Base-by-base conservation (phyloP, 1,140 invertebrate species). In the Parapsyche elsis region DNA sequence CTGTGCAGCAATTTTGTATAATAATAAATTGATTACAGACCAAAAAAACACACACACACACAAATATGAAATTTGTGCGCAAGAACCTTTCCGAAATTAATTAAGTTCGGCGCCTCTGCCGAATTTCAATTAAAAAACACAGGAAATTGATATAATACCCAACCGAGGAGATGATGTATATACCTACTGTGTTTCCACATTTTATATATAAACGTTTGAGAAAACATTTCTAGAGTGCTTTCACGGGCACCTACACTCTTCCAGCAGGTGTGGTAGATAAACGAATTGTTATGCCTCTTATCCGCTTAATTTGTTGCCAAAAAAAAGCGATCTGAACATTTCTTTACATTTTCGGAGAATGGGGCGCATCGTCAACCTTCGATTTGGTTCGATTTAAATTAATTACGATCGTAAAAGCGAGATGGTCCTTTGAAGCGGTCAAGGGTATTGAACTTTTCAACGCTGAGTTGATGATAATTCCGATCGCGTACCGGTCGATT, bases 281-380 rank as follows among this genome's bases (percentile, higher is more conserved):
- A 70, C 23, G 64, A 70, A 70, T 70, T 70, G 19, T 70, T 19
- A 70, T 70, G 64, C 64, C 64, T 70, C 23, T 70, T 70, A 70
- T 26, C 64, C 64, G 12, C 64, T 70, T 70, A 70, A 70, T 70
- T 70, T 19, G 4, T 70, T 70, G 64, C 64, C 4, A 70, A 70
- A 70, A 70, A 12, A 23, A 14, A n/a, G n/a, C n/a, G n/a, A n/a
- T n/a, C n/a, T n/a, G n/a, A n/a, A n/a, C n/a, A n/a, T n/a, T n/a
- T n/a, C n/a, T n/a, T n/a, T n/a, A n/a, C n/a, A n/a, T n/a, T n/a
- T n/a, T n/a, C n/a, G n/a, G n/a, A n/a, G n/a, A n/a, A n/a, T n/a
- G n/a, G 10, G 12, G 49, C 2, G 12, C 12, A 53, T n/a, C 49
- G 10, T 5, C 2, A n/a, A 5, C 16, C 49, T 19, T 53, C 12